phyloP scores from a whole-genome alignment of 2,797 vertebrate genomes.

The Astyanax mexicanus region DNA sequence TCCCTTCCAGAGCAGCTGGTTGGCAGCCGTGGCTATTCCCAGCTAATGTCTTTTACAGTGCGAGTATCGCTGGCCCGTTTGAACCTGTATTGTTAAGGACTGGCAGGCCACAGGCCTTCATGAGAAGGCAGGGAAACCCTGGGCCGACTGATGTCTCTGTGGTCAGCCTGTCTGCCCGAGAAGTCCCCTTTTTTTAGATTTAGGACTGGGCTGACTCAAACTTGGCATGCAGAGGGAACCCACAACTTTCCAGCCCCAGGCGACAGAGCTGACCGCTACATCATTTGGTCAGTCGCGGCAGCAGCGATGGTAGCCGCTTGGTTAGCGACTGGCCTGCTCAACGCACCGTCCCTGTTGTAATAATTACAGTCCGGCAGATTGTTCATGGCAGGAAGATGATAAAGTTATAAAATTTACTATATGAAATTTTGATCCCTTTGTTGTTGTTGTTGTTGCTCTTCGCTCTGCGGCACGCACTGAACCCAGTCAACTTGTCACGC shows the following conservation, averaged over 20 bases:
- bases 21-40: slow-evolving; percentile 53
- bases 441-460: slow-evolving; percentile 29
- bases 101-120: slow-evolving; percentile 53
- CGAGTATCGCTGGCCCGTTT: slow-evolving; percentile 48
- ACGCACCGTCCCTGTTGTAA: slow-evolving; percentile 59
- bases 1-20: slow-evolving; percentile 49
- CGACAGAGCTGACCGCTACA: slow-evolving; percentile 68
- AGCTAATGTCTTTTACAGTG: slow-evolving; percentile 63
- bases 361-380: slow-evolving; percentile 56
- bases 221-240: slow-evolving; percentile 55
- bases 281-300: slow-evolving; percentile 62
- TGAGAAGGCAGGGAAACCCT: slow-evolving; percentile 66
- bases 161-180: slow-evolving; percentile 64
- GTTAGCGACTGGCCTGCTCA: slow-evolving; percentile 55
- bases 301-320: slow-evolving; percentile 57
- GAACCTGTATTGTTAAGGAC: slow-evolving; percentile 62
- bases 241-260: slow-evolving; percentile 69
- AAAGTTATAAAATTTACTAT: slow-evolving; percentile 53
- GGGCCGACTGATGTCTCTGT: slow-evolving; percentile 65
- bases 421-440: slow-evolving; percentile 36
- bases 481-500: slow-evolving; percentile 43
- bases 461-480: slow-evolving; percentile 14
- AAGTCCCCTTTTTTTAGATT: slow-evolving; percentile 67
- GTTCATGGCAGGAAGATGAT: slow-evolving; percentile 47
- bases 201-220: slow-evolving; percentile 66